A percentile compares a stretch with the other conserved stretches of the same genome.
Evolutionary conservation across 2,113 vertebrate species (phyloP).

Genomic region (Ia io): DNA sequence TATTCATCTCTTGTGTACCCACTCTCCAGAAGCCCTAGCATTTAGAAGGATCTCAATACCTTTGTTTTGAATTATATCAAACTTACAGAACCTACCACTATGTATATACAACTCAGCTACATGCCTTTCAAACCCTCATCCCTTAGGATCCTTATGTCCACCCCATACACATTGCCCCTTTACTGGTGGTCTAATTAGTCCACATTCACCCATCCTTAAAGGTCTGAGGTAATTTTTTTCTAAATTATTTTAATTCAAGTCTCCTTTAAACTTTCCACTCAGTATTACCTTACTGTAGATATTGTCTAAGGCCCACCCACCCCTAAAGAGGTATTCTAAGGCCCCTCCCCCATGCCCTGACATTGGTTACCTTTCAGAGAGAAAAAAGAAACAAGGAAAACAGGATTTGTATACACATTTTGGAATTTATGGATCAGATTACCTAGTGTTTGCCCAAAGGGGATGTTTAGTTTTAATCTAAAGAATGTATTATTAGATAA

Average conservation of each 20-base stretch:
- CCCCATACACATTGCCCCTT: not conserved
- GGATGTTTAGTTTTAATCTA: not conserved
- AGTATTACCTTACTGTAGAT: not conserved
- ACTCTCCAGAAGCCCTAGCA: not conserved
- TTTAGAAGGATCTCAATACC: not conserved
- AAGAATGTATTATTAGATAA: not conserved
- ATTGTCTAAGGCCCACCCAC: not conserved
- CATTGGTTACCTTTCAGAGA: not conserved
- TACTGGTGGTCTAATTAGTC: not conserved
- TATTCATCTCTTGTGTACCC: not conserved
- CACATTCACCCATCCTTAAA: not conserved
- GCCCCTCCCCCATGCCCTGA: not conserved
- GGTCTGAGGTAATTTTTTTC: not conserved
- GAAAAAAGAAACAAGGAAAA: not conserved
- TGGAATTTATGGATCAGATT: not conserved
- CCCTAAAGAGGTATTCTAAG: not conserved
- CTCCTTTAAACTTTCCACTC: not conserved
- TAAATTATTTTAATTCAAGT: slow-evolving; percentile 3
- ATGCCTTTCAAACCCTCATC: not conserved
- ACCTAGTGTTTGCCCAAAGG: not conserved
- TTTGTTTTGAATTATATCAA: slow-evolving; percentile 28
- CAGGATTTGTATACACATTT: not conserved
- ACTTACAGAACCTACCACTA: not conserved
- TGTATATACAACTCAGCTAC: not conserved
- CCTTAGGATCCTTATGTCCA: not conserved